Base-by-base conservation (phyloP, 2,113 vertebrate genomes). In the Leuciscus idus region DNA sequence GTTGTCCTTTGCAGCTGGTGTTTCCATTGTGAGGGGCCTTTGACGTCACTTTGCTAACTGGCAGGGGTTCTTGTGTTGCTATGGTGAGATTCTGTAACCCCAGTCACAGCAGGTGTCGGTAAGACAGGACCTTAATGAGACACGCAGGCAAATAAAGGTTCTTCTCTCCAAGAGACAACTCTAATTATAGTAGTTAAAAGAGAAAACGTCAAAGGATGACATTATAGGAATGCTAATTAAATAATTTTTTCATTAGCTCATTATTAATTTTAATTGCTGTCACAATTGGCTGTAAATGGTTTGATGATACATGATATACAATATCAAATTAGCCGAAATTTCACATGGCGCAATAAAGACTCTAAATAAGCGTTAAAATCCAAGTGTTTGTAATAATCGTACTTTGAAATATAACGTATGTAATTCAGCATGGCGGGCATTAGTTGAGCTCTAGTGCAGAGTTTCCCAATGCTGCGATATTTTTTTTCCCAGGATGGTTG, bases 1-100 rank as follows among this genome's bases (percentile, higher is more conserved):
- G 52, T 39, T 74, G 74, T 74, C 30, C n/a, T 74, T 76, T 77
- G 43, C 61, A 61, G 64, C 43, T 2, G 30, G 23, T 13, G 26
- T 85, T 62, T 83, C 57, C 50, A 9, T 52, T 52, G 55, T 28
- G 33, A 80, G 13, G 28, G n/a, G 46, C 8, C 50, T 89, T 77
- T 84, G 84, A 89, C 57, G 48, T 86, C 68, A 75, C 48, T 48
- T 43, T 73, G 48, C 73, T 72, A 72, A 83, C 52, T 72, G 48
- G 59, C 62, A 81, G 81, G 48, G 50, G 50, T 66, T 36, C 87
- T 76, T 50, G 72, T 75, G 84, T 85, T 89, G 84, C 87, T 73
- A 87, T 85, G 83, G 86, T 84, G 75, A 79, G 52, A 55, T 39
- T 75, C 26, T 30, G 19, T 43, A 68, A 74, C 30, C 68, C 28